Base-by-base conservation (phyloP, 64 coral and sea anemone species). In the Pachyseris speciosa region DNA sequence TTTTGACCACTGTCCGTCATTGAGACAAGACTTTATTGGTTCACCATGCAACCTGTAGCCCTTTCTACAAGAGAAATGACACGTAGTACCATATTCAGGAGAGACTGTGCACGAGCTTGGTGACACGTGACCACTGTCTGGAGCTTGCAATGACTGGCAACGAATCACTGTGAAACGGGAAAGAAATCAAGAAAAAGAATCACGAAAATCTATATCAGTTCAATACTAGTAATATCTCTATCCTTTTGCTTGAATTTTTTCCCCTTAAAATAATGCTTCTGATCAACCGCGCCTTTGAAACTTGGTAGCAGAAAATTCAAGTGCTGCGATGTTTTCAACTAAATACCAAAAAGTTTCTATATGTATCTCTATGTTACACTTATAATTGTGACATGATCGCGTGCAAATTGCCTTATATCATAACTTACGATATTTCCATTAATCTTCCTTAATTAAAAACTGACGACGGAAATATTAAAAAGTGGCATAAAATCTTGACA, bases 1-100 rank as follows among this genome's bases (percentile, higher is more conserved):
- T 20, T 37, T 80, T 30, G 88, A 53, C 88, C 88, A 90, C 47
- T 48, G 41, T 57, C 88, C 88, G 26, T 63, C 19, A 29, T 60
- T 36, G 24, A 66, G 77, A 64, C 88, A 90, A 34, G 61, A 65
- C 10, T 30, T 49, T 69, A 50, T 24, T 66, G 74, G 77, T 9
- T 90, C 45, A 16, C 61, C 43, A 26, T 80, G 45, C 38, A 90
- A 32, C 5, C 59, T 69, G 75, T 68, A 90, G n/a, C 88, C 88
- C 25, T 40, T 58, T 67, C 9, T 22, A 49, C 88, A 90, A 28
- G 88, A 75, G 13, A 90, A 78, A 66, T 47, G 64, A 38, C 88
- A 90, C 15, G 57, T 76, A 4, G 42, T 90, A 17, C 74, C 74
- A n/a, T 67, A 63, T 15, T 10, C 25, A 16, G 88, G 88, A 39